Evolutionary conservation across 35 echinoderm and acorn worm species (phyloP).

Genomic region (Anneissia japonica): DNA sequence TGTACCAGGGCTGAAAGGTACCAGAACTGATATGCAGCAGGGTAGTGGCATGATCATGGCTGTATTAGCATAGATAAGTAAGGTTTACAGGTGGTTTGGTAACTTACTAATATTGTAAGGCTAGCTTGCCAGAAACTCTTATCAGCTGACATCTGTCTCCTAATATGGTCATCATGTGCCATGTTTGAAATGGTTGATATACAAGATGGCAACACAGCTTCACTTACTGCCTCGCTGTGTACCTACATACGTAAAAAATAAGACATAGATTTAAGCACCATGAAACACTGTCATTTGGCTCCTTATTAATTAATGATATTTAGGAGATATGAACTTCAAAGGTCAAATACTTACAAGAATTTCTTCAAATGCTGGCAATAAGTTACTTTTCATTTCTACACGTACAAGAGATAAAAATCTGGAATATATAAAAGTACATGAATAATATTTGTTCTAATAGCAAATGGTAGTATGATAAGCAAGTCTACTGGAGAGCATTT

Average conservation of each 20-base stretch:
- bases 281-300: too few relatives aligned
- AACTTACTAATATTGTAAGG: constrained; percentile 28
- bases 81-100: too few relatives aligned
- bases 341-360: constrained; percentile 41
- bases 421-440: too few relatives aligned
- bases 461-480: neutral
- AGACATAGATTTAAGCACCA: too few relatives aligned
- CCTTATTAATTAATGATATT: too few relatives aligned
- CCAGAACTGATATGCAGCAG: too few relatives aligned
- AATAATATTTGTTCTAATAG: too few relatives aligned
- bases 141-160: constrained; percentile 39
- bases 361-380: constrained; percentile 62
- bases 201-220: constrained; percentile 30
- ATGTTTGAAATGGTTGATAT: constrained; percentile 61
- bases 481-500: neutral
- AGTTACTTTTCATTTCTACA: constrained; percentile 20
- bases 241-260: too few relatives aligned
- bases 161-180: constrained; percentile 48
- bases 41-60: too few relatives aligned
- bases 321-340: neutral
- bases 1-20: too few relatives aligned
- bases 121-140: constrained; percentile 40
- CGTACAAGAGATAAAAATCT: constrained; percentile 54
- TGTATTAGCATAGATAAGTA: too few relatives aligned
- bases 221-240: neutral